phyloP scores from a whole-genome alignment of 2,888 invertebrate species.

The Pollenia angustigena region DNA sequence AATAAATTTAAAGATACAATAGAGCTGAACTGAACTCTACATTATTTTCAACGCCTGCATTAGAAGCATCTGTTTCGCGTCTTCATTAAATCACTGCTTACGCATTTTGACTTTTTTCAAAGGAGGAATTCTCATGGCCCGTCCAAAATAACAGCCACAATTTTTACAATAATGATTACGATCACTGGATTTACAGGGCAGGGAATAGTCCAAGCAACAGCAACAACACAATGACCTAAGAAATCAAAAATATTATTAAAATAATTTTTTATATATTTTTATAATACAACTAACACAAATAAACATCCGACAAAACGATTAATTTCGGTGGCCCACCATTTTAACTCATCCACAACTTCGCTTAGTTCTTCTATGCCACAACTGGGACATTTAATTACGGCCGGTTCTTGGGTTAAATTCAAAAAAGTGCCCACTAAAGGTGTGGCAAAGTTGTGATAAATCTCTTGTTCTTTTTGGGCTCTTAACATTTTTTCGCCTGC shows the following conservation, averaged over 20 bases:
- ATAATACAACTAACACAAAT: constrained; percentile 79
- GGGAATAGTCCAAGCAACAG: constrained; percentile 79
- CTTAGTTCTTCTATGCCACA: constrained; percentile 79
- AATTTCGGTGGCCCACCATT: constrained; percentile 76
- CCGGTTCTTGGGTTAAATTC: constrained; percentile 79
- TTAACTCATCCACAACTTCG: constrained; percentile 80
- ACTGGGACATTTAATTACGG: constrained; percentile 80
- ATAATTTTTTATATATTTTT: neutral
- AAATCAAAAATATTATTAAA: constrained; percentile 3
- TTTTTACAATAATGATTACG: constrained; percentile 83
- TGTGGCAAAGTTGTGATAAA: constrained; percentile 82
- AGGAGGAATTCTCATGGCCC: constrained; percentile 79
- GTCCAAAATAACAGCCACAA: constrained; percentile 83
- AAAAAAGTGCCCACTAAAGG: constrained; percentile 81
- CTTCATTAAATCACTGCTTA: neutral
- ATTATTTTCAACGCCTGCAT: neutral
- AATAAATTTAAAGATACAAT: neutral
- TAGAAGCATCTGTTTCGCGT: neutral
- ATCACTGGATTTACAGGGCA: constrained; percentile 82
- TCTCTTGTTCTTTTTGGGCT: constrained; percentile 76
- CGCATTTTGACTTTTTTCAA: constrained; percentile 71
- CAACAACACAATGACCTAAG: constrained; percentile 65
- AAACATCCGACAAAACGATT: constrained; percentile 81
- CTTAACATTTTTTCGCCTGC: constrained; percentile 62
- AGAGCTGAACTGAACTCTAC: constrained; percentile 8